These are phyloP conservation scores for Phoebastria nigripes DNA, from an alignment of 2,797 vertebrate genomes.

Conservation along the genomic window DNA sequence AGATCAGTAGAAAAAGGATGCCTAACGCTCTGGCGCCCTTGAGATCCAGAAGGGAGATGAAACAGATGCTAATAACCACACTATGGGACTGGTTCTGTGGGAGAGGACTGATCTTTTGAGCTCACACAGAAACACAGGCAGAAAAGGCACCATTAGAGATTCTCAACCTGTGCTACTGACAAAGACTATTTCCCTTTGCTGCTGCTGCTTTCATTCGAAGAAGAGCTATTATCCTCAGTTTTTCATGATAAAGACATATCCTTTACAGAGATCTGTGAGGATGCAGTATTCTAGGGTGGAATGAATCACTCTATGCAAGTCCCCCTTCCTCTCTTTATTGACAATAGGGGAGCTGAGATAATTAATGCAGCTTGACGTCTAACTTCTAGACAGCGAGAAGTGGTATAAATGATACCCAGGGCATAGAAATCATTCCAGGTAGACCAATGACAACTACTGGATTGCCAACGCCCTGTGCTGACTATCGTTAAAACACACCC, in stretches of 20 bases:
- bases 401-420: neutral
- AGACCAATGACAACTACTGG: neutral
- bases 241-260: neutral
- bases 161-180: neutral
- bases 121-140: neutral
- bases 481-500: fast-evolving
- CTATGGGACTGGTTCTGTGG: neutral
- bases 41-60: neutral
- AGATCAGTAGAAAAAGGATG: neutral
- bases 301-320: neutral
- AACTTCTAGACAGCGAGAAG: neutral
- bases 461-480: neutral
- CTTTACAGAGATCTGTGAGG: neutral
- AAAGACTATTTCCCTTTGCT: neutral
- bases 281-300: neutral
- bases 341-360: neutral
- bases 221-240: neutral
- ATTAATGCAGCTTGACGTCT: neutral
- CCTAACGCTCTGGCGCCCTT: neutral
- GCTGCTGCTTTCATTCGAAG: neutral
- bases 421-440: neutral
- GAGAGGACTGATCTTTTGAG: neutral
- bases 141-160: neutral
- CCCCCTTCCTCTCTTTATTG: neutral
- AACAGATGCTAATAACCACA: neutral